Base-by-base conservation (phyloP, 2,113 vertebrate genomes). In the Camelus bactrianus region DNA sequence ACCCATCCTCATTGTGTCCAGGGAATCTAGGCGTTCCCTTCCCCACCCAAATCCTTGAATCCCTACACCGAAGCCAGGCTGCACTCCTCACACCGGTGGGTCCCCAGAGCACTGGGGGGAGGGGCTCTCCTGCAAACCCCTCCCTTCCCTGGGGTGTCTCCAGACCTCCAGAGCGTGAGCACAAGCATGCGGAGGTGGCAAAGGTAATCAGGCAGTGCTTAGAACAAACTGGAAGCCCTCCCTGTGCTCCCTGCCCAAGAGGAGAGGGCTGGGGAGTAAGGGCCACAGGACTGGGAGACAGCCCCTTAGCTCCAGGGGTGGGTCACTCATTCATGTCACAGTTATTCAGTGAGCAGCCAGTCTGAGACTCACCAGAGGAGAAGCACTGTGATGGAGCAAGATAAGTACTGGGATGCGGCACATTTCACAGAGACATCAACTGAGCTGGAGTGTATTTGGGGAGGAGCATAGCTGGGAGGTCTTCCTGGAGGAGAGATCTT, bases 401-500 rank as follows among this genome's bases (percentile, higher is more conserved):
- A 4, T 16, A 28, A 52, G 58, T 52, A 3, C 42, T 30, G 24
- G 60, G 32, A 5, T 11, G 6, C 42, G 13, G 38, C 70, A 24
- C 7, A 0, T 46, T 83, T 1, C 2, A 13, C 38, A 50, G 62
- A 75, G 35, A 46, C 32, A 46, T 32, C 13, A 65, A 9, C 42
- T 32, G 76, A 93, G 76, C 24, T 35, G 35, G 35, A 32, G 9
- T 9, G 4, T n/a, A 13, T 26, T 35, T 5, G 26, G 26, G 14
- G 24, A 69, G 69, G 6, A 50, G 69, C 60, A 26, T 6, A 67
- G 69, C 30, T 38, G 30, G 75, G 60, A 67, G 83, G 73, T 24
- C 94, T 93, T 93, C 85, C 58, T 82, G 69, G 62, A 89, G 83
- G 67, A 82, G 14, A 14, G 15, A 32, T 75, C 64, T 56, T 50